Evolutionary conservation across 2,888 invertebrate genomes (phyloP).

Genomic region (Trilocha varians): DNA sequence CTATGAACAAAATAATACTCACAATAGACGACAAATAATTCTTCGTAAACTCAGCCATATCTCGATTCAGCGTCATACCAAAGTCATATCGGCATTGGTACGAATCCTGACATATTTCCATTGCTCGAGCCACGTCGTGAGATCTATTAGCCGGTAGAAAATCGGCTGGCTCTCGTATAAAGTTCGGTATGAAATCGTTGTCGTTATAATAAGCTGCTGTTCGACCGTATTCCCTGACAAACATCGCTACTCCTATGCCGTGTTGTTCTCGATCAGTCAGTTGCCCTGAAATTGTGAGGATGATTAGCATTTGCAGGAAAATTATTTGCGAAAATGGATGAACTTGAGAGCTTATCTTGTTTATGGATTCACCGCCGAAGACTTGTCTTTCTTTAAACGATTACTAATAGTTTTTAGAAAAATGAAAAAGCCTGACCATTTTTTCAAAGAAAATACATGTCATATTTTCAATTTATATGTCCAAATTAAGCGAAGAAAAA

Average conservation of each 20-base stretch:
- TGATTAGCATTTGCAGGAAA: too few relatives aligned
- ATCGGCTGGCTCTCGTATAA: constrained; percentile 77
- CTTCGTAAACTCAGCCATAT: constrained; percentile 89
- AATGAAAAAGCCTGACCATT: too few relatives aligned
- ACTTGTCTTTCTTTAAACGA: too few relatives aligned
- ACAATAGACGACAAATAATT: constrained; percentile 81
- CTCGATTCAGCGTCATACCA: constrained; percentile 86
- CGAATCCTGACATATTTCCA: constrained; percentile 83
- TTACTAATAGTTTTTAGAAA: too few relatives aligned
- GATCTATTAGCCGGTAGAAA: constrained; percentile 83
- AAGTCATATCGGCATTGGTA: constrained; percentile 93
- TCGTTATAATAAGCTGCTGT: constrained; percentile 88
- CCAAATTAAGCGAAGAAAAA: too few relatives aligned
- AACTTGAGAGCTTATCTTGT: too few relatives aligned
- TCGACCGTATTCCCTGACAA: constrained; percentile 84
- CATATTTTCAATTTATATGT: too few relatives aligned
- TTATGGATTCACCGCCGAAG: too few relatives aligned
- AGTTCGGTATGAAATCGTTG: constrained; percentile 83
- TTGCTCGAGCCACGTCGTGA: constrained; percentile 75
- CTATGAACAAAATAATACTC: constrained; percentile 28
- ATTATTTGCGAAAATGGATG: too few relatives aligned
- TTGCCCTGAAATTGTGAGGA: too few relatives aligned
- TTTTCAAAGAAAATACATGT: too few relatives aligned
- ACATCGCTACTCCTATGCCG: constrained; percentile 82
- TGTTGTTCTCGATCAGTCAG: constrained; percentile 83